Conservation (phyloP, 2,797 vertebrate species). For the Mastacembelus armatus region DNA sequence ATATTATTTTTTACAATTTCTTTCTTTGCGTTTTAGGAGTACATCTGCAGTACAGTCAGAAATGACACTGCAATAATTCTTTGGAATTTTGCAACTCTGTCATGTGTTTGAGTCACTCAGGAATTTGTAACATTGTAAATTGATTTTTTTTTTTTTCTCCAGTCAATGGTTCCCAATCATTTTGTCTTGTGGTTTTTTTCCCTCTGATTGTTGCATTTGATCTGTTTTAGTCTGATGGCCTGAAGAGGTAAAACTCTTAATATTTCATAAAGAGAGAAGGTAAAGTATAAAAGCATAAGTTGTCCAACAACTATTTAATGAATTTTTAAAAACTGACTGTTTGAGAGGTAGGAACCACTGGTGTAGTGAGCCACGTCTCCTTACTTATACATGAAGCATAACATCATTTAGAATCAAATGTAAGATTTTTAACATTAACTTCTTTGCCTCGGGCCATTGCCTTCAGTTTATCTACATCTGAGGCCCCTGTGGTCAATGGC, state of each 20-base stretch:
- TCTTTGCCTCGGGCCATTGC: background rate
- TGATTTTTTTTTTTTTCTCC: too few species aligned
- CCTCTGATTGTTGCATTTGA: background rate
- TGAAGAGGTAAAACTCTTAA: too few species aligned
- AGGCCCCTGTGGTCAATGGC: background rate
- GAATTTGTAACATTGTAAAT: too few species aligned
- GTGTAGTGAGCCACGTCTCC: too few species aligned
- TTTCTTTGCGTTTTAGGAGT: background rate
- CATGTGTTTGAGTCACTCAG: conserved; percentile 3
- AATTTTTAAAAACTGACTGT: too few species aligned
- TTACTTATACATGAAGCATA: background rate
- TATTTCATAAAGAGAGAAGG: too few species aligned
- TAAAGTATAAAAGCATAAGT: too few species aligned
- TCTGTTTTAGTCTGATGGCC: too few species aligned
- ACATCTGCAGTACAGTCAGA: background rate
- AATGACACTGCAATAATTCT: background rate
- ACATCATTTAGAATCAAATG: background rate
- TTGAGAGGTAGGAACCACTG: too few species aligned
- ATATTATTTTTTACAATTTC: conserved; percentile 20
- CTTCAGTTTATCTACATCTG: background rate
- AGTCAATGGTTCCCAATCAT: background rate
- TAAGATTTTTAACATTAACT: background rate
- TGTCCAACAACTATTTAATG: too few species aligned
- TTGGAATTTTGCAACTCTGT: background rate
- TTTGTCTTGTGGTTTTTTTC: background rate